Evolutionary conservation across 2,888 invertebrate species (phyloP).

Genomic region (Taphrorychus bicolor): DNA sequence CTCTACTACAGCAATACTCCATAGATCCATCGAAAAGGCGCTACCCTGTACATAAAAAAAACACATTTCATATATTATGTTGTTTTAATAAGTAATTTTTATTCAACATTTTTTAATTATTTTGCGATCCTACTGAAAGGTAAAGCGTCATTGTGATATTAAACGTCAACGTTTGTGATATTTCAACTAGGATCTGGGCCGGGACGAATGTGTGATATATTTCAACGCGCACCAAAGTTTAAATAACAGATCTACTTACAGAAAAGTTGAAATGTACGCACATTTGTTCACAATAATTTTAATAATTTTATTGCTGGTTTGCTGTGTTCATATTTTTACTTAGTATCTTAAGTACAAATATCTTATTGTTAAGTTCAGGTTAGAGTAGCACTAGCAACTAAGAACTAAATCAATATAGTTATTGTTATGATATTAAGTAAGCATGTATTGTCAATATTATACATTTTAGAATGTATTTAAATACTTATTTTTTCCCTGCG

Average conservation of each 20-base stretch:
- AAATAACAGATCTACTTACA: neutral
- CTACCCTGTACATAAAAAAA: neutral
- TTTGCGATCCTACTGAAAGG: neutral
- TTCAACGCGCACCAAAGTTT: neutral
- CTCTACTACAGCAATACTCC: too few relatives aligned
- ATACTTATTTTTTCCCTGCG: too few relatives aligned
- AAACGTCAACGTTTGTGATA: neutral
- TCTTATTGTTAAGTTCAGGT: too few relatives aligned
- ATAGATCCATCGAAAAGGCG: too few relatives aligned
- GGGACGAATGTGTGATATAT: conserved; percentile 28
- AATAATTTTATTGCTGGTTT: neutral
- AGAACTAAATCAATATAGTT: too few relatives aligned
- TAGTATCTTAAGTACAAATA: too few relatives aligned
- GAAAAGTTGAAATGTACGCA: conserved; percentile 20
- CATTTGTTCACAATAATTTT: conserved; percentile 20
- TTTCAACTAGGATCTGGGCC: conserved; percentile 42
- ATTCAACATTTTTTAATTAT: neutral
- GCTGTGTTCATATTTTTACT: neutral
- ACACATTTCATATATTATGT: neutral
- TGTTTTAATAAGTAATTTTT: neutral
- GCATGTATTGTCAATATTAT: too few relatives aligned
- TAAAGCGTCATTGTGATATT: neutral
- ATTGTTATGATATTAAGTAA: too few relatives aligned
- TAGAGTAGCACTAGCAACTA: too few relatives aligned
- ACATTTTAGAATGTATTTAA: too few relatives aligned